Conservation (phyloP, 2,888 invertebrate genomes). For the Drosophila emarginata region DNA sequence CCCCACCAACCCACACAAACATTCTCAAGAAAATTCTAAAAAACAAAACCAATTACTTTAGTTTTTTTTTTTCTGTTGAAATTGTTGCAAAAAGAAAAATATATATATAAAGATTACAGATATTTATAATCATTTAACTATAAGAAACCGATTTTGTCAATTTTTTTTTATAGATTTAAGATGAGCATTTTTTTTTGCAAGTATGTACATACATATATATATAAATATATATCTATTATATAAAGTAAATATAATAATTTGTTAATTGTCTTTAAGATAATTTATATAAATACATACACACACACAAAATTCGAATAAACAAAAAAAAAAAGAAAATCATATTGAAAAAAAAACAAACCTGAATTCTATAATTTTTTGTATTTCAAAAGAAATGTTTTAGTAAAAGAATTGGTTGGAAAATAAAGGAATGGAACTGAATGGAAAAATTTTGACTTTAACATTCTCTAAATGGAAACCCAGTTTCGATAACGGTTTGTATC, state of each 20-base stretch:
- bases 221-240: constrained; percentile 31
- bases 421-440: too few relatives aligned
- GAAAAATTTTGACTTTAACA: too few relatives aligned
- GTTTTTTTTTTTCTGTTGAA: constrained; percentile 47
- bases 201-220: constrained; percentile 58
- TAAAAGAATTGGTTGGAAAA: too few relatives aligned
- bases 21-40: too few relatives aligned
- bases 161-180: constrained; percentile 42
- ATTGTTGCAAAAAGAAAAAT: constrained; percentile 39
- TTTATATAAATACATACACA: constrained; percentile 47
- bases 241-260: constrained; percentile 39
- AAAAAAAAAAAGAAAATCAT: constrained; percentile 36
- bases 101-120: background rate
- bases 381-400: constrained; percentile 3
- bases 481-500: too few relatives aligned
- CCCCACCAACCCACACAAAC: background rate
- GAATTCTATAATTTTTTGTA: constrained; percentile 3
- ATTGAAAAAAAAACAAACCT: constrained; percentile 35
- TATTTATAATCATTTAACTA: constrained; percentile 6
- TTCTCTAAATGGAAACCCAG: too few relatives aligned
- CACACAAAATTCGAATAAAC: constrained; percentile 25
- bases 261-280: constrained; percentile 74
- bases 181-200: constrained; percentile 60
- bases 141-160: constrained; percentile 27
- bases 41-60: constrained; percentile 36